phyloP scores from a whole-genome alignment of 2,113 vertebrate species.

The Xiphophorus maculatus region DNA sequence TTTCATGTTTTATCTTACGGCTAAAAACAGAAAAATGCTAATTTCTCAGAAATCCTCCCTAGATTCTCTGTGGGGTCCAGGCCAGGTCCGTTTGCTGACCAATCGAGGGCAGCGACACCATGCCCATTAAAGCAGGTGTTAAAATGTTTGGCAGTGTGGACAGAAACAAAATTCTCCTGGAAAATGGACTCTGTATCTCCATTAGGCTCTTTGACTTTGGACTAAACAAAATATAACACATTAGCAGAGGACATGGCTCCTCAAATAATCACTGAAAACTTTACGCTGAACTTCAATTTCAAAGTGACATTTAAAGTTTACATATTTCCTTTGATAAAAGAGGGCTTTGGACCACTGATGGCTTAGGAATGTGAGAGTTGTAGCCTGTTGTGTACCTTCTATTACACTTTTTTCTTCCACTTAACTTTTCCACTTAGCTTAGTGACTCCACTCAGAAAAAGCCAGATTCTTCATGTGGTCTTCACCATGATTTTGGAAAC shows the following conservation, averaged over 20 bases:
- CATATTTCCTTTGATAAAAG: too few relatives aligned
- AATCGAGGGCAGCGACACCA: background rate
- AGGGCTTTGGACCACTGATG: too few relatives aligned
- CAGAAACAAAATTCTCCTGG: too few relatives aligned
- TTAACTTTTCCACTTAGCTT: background rate
- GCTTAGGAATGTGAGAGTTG: background rate
- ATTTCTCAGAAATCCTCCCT: background rate
- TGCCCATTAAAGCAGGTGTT: background rate
- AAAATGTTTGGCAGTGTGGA: background rate
- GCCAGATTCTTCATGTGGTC: too few relatives aligned
- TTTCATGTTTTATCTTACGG: background rate
- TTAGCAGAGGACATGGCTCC: background rate
- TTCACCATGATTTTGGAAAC: background rate
- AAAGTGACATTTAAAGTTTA: background rate
- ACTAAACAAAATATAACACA: background rate
- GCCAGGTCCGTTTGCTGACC: background rate
- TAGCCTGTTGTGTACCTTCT: background rate
- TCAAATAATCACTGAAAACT: background rate
- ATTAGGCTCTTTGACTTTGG: background rate
- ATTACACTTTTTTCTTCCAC: background rate
- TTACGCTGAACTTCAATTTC: background rate
- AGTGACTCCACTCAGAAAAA: too few relatives aligned
- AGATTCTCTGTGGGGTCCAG: background rate
- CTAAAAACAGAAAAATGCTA: background rate
- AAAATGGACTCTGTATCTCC: background rate